phyloP scores from a whole-genome alignment of 2,113 vertebrate genomes.

The Brevimyrus niger region DNA sequence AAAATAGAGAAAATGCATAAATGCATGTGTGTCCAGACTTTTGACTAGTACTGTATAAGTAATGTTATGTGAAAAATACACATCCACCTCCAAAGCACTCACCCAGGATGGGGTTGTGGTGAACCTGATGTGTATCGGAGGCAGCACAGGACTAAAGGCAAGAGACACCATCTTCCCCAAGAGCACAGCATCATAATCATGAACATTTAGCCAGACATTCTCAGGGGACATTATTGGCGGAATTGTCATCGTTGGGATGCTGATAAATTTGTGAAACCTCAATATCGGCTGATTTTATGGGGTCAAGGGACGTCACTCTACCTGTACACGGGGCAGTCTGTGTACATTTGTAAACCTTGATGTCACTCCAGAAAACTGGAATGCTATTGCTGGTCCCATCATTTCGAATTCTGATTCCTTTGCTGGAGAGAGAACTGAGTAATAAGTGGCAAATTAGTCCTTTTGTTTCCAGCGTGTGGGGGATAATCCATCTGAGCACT shows the following conservation, averaged over 20 bases:
- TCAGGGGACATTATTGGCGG: neutral
- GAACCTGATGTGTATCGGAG: neutral
- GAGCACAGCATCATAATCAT: neutral
- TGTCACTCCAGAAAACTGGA: neutral
- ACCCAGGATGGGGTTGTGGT: neutral
- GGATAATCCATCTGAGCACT: neutral
- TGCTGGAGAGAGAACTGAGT: neutral
- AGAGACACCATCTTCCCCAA: neutral
- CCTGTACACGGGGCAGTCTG: neutral
- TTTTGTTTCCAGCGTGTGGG: neutral
- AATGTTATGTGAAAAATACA: neutral
- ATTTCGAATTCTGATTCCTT: neutral
- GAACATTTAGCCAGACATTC: neutral
- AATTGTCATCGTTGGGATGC: neutral
- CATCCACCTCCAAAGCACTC: neutral
- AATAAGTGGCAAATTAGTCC: neutral
- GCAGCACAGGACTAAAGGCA: neutral
- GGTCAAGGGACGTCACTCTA: neutral
- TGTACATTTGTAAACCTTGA: neutral
- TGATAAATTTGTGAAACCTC: neutral
- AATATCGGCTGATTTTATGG: neutral
- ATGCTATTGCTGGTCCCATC: neutral
- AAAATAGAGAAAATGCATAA: neutral
- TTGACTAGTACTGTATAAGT: neutral
- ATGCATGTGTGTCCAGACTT: neutral